Evolutionary conservation across 2,888 invertebrate genomes (phyloP).

Genomic region (Graphium colonna): DNA sequence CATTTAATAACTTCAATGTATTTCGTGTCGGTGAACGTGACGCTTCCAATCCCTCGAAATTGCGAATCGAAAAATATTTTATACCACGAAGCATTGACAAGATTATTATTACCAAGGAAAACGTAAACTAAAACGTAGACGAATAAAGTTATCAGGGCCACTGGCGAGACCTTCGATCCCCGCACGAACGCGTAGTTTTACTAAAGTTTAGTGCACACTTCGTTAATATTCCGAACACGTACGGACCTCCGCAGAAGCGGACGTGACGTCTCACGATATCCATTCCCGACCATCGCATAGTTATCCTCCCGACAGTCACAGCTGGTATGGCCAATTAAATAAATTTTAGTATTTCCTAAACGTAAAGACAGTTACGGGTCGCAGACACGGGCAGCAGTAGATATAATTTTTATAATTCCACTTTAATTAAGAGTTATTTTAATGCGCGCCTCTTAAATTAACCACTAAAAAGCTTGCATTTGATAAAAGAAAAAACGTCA

Average conservation of each 20-base stretch:
- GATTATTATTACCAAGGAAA: no score
- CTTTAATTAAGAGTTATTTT: no score
- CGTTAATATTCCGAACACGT: conserved; percentile 55
- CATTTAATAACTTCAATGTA: conserved; percentile 2
- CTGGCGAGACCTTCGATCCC: not conserved
- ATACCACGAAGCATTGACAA: no score
- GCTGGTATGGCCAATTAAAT: not conserved
- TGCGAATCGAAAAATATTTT: no score
- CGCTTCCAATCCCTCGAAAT: no score
- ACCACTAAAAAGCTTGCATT: no score
- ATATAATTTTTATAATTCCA: no score
- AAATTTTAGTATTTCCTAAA: not conserved
- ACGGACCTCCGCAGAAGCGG: conserved; percentile 60
- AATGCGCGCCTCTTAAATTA: no score
- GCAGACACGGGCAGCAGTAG: conserved; percentile 11
- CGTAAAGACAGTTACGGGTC: conserved; percentile 16
- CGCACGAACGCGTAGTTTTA: conserved; percentile 10
- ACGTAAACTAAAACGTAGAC: no score
- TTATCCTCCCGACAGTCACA: conserved; percentile 11
- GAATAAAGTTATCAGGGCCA: not conserved
- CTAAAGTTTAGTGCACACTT: conserved; percentile 3
- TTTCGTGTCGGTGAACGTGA: not conserved
- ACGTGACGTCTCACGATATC: conserved; percentile 51
- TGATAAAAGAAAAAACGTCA: conserved; percentile 21
- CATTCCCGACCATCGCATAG: conserved; percentile 15